A percentile compares a stretch with the other conserved stretches of the same genome.
phyloP scores from a whole-genome alignment of 2,113 vertebrate genomes.

The Cryptotis parvus region DNA sequence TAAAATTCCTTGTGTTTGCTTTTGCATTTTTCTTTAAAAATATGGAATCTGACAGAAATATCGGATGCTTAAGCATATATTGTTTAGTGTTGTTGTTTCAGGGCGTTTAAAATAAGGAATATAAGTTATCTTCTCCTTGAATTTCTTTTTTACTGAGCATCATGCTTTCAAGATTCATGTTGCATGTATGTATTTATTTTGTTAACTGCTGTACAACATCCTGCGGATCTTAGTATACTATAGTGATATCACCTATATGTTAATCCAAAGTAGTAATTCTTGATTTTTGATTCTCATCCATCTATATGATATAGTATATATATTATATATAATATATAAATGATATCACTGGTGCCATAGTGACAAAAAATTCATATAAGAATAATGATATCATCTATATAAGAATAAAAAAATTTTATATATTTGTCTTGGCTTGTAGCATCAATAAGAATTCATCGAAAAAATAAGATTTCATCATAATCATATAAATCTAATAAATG shows the following conservation, averaged over 20 bases:
- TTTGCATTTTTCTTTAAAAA: background rate
- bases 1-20: slow-evolving; percentile 24
- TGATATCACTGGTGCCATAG: no score
- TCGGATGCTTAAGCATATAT: background rate
- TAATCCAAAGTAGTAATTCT: no score
- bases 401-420: no score
- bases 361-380: no score
- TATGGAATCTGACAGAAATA: background rate
- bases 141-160: slow-evolving; percentile 16
- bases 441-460: no score
- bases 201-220: background rate
- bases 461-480: background rate
- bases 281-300: no score
- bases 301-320: no score
- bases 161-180: background rate
- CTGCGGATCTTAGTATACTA: background rate
- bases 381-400: no score
- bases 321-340: no score
- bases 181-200: background rate
- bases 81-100: background rate
- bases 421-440: background rate
- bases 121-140: background rate
- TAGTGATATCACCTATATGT: no score
- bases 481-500: slow-evolving; percentile 12
- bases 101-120: background rate